Conservation (phyloP, 2,888 invertebrate species). For the Hermaeophaga mercurialis region DNA sequence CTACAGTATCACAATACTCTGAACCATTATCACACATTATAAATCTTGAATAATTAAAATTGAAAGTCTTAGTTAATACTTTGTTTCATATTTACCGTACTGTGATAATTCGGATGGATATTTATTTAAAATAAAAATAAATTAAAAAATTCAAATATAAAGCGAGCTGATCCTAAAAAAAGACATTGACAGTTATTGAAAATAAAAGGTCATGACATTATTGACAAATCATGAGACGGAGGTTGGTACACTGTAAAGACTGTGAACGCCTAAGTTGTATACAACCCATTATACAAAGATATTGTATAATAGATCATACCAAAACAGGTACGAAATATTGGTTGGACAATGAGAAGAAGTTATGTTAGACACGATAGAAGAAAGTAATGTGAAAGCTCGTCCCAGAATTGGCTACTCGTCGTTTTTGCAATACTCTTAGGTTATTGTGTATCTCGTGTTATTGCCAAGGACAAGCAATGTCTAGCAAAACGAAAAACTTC, state of each 20-base stretch:
- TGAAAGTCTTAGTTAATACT: background rate
- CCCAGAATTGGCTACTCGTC: constrained; percentile 56
- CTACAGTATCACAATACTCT: constrained; percentile 73
- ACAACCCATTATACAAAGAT: too few species aligned
- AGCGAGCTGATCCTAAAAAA: too few species aligned
- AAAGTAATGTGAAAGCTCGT: constrained; percentile 57
- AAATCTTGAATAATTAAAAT: background rate
- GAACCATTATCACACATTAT: constrained; percentile 64
- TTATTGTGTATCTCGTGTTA: constrained; percentile 43
- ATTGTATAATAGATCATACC: too few species aligned
- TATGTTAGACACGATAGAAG: constrained; percentile 45
- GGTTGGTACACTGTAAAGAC: too few species aligned
- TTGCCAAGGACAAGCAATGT: constrained; percentile 53
- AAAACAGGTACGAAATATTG: too few species aligned
- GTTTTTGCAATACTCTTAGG: constrained; percentile 51
- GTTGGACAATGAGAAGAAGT: constrained; percentile 33
- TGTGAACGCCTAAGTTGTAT: too few species aligned
- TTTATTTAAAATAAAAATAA: background rate
- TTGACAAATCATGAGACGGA: too few species aligned
- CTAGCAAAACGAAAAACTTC: constrained; percentile 41
- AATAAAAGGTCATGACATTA: too few species aligned
- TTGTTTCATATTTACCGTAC: background rate
- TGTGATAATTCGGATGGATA: background rate
- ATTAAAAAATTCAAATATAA: background rate
- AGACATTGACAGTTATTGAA: too few species aligned